A percentile compares a stretch with the other conserved stretches of the same genome.
Conservation (phyloP, 2,888 invertebrate genomes). For the Limnephilus auricula region DNA sequence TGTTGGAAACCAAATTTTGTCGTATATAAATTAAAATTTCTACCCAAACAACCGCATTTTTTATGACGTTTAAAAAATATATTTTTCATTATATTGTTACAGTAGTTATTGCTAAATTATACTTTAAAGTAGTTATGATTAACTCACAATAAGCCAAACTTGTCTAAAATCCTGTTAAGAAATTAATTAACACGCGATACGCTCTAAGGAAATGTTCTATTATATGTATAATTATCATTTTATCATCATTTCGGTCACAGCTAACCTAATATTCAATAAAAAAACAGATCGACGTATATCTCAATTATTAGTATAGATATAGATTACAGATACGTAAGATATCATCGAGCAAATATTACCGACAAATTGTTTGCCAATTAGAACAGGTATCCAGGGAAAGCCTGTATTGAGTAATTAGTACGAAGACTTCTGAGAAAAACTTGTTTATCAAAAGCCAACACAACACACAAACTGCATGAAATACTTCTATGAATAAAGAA, state of each 20-base stretch:
- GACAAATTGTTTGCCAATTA: background rate
- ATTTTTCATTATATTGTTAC: too few relatives aligned
- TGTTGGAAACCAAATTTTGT: too few relatives aligned
- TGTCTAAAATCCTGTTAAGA: too few relatives aligned
- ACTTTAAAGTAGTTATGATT: too few relatives aligned
- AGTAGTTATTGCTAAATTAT: too few relatives aligned
- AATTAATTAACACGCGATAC: too few relatives aligned
- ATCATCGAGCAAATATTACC: background rate
- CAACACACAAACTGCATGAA: background rate
- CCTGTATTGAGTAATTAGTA: background rate
- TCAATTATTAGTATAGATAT: background rate
- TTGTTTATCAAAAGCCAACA: background rate
- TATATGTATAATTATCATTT: too few relatives aligned
- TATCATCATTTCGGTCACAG: background rate
- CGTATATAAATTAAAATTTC: too few relatives aligned
- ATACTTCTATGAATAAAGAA: background rate
- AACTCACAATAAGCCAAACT: too few relatives aligned
- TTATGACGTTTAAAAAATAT: too few relatives aligned
- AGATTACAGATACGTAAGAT: background rate
- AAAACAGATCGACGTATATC: background rate
- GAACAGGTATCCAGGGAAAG: background rate
- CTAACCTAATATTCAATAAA: background rate
- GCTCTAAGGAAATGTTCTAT: too few relatives aligned
- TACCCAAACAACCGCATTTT: too few relatives aligned
- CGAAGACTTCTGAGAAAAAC: background rate